Conservation (phyloP, 2,797 vertebrate genomes). For the Nyctibius grandis region DNA sequence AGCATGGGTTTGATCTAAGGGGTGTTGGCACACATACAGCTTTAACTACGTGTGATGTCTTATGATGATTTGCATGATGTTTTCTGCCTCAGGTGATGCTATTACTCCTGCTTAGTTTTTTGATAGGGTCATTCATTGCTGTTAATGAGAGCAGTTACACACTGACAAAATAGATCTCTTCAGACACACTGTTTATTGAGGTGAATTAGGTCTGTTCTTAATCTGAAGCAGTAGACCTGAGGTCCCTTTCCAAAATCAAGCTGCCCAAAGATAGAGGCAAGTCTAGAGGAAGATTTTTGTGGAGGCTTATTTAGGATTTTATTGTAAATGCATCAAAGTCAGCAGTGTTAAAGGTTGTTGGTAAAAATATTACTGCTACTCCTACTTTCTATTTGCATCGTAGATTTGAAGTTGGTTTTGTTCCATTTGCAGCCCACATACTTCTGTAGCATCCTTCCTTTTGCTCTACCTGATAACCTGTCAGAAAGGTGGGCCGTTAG, state of each 20-base stretch:
- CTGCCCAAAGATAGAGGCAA: background rate
- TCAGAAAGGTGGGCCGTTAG: background rate
- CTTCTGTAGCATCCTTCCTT: background rate
- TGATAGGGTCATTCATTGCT: background rate
- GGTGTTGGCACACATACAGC: background rate
- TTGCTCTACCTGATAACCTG: slow-evolving; percentile 4
- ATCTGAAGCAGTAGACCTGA: background rate
- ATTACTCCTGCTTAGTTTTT: background rate
- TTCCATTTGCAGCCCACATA: slow-evolving; percentile 19
- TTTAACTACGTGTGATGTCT: background rate
- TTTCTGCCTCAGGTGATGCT: background rate
- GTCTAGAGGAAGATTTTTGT: background rate
- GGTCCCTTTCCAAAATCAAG: background rate
- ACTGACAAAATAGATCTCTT: background rate
- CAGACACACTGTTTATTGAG: background rate
- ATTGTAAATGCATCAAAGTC: background rate
- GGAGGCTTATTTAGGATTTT: background rate
- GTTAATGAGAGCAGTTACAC: background rate
- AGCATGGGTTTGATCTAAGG: background rate
- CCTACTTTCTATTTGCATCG: slow-evolving; percentile 8
- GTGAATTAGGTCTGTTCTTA: background rate
- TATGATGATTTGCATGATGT: background rate
- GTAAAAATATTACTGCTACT: slow-evolving; percentile 17
- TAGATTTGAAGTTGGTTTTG: background rate
- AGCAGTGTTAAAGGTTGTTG: background rate